Conservation (phyloP, 2,113 vertebrate species). For the Connochaetes taurinus region DNA sequence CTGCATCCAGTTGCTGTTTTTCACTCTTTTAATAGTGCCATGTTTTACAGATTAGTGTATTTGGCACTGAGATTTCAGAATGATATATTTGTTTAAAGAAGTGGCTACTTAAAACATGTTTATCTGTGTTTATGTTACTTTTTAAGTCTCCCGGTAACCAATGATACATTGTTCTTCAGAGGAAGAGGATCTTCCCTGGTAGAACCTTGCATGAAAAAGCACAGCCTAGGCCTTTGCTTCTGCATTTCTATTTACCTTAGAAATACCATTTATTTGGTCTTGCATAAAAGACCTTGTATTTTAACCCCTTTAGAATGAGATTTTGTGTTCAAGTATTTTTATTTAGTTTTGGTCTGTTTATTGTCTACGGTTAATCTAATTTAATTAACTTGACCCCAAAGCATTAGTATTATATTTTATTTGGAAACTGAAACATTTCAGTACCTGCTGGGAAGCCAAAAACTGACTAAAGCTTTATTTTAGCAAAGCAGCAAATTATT, state of each 20-base stretch:
- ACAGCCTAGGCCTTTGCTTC: neutral
- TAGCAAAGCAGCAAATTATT: neutral
- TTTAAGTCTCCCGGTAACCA: neutral
- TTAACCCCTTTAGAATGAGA: neutral
- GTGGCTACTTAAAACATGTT: neutral
- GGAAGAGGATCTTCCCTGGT: neutral
- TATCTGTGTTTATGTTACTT: neutral
- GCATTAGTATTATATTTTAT: neutral
- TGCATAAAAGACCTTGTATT: neutral
- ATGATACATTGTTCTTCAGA: neutral
- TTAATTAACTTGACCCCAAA: conserved; percentile 17
- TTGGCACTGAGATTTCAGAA: conserved; percentile 1
- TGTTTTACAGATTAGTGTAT: neutral
- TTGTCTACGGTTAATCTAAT: neutral
- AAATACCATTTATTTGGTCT: neutral
- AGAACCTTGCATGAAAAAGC: neutral
- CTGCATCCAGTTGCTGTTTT: neutral
- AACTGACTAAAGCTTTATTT: conserved; percentile 7
- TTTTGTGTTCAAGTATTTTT: conserved; percentile 9
- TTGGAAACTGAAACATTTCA: conserved; percentile 3
- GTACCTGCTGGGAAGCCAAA: neutral
- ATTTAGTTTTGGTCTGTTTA: neutral
- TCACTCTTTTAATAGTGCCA: neutral
- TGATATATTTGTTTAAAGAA: neutral
- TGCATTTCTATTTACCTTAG: neutral